Percentiles rank a stretch among this genome's conserved stretches.
These are phyloP conservation scores for Indicator indicator DNA, from an alignment of 2,113 vertebrate species.

Conservation along the genomic window DNA sequence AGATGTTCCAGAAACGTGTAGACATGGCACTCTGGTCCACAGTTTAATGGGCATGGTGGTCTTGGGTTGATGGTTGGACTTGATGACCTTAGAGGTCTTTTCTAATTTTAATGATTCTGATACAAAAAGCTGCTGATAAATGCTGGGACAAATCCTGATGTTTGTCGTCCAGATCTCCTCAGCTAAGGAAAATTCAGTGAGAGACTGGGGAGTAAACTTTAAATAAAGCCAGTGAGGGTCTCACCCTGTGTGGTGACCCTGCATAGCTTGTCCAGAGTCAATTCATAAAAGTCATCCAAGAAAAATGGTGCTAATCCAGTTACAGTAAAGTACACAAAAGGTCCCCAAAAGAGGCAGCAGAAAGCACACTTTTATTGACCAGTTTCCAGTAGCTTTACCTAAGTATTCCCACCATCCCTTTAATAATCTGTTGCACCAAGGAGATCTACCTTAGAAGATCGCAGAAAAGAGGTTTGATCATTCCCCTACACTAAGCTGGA, in stretches of 20 bases:
- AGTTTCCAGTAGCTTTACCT: neutral
- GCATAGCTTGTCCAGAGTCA: neutral
- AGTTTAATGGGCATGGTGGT: too few species aligned
- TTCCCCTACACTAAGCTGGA: constrained; percentile 19
- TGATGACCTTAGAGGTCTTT: too few species aligned
- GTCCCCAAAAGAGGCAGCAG: constrained; percentile 1
- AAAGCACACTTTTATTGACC: constrained; percentile 18
- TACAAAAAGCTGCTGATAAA: neutral
- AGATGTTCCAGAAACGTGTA: too few species aligned
- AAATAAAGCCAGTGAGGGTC: neutral
- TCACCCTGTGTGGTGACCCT: neutral
- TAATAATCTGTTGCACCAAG: neutral
- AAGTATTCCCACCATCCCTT: neutral
- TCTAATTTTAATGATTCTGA: too few species aligned
- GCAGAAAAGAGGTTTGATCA: neutral
- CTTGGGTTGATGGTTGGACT: too few species aligned
- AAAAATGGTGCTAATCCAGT: neutral
- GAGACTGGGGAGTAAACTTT: neutral
- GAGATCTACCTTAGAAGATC: neutral
- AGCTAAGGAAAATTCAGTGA: neutral
- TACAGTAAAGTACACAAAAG: neutral
- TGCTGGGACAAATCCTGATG: neutral
- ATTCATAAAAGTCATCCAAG: neutral
- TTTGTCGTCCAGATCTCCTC: neutral
- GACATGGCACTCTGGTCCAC: too few species aligned